Percentiles rank a stretch among this genome's conserved stretches.
Evolutionary conservation across 2,797 vertebrate species (phyloP).

Genomic region (Propithecus deckenii): DNA sequence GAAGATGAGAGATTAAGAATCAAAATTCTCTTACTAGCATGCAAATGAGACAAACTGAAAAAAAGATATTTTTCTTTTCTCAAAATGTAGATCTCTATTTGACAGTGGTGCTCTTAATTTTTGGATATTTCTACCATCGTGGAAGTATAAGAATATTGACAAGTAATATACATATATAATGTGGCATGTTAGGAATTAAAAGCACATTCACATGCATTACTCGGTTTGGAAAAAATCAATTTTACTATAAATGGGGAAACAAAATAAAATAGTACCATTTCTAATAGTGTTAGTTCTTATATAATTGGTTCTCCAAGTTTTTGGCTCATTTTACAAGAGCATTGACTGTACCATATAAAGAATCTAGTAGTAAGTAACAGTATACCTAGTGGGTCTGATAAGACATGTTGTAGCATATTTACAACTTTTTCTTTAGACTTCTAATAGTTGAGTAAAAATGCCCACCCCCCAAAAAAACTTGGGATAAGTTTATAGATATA

Average conservation of each 20-base stretch:
- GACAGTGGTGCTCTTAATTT: background rate
- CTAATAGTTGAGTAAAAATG: background rate
- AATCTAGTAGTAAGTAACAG: background rate
- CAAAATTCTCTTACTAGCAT: background rate
- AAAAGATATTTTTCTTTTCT: background rate
- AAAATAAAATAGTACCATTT: background rate
- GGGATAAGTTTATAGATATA: background rate
- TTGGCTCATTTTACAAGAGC: background rate
- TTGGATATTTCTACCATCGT: background rate
- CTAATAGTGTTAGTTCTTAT: background rate
- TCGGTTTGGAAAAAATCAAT: background rate
- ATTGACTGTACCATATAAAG: background rate
- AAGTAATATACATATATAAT: background rate
- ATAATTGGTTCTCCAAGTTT: background rate
- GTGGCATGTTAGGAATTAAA: background rate
- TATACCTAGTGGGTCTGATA: background rate
- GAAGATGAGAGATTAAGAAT: background rate
- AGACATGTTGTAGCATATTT: background rate
- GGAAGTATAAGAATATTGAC: background rate
- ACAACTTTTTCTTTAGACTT: background rate
- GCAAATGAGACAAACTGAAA: background rate
- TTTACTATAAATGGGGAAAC: background rate
- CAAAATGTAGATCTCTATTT: background rate
- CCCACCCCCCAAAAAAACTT: background rate
- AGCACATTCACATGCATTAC: background rate